Percentiles rank a stretch among this genome's conserved stretches.
Evolutionary conservation across 2,113 vertebrate species (phyloP).

Genomic region (Heteronetta atricapilla): DNA sequence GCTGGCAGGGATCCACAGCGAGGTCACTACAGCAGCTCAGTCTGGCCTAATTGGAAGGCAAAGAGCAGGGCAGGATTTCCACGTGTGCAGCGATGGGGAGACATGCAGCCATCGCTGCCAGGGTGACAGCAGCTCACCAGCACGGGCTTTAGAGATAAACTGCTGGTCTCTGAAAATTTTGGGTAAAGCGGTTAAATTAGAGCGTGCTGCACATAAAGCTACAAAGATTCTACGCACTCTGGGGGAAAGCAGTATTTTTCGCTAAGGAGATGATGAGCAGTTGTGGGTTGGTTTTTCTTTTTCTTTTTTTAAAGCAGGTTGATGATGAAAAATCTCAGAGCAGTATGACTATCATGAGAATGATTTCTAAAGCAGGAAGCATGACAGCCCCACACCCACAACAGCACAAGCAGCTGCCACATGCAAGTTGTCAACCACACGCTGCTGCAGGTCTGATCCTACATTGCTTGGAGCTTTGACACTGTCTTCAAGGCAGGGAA

Average conservation of each 20-base stretch:
- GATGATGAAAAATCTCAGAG: constrained; percentile 44
- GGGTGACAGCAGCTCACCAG: neutral
- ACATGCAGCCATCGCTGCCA: neutral
- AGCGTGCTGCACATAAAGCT: neutral
- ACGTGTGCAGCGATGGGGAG: rapidly evolving
- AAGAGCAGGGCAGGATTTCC: neutral
- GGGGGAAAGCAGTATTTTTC: constrained; percentile 15
- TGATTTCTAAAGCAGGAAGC: constrained; percentile 65
- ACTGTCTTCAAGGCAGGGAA: neutral
- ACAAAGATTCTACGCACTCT: neutral
- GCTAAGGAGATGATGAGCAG: neutral
- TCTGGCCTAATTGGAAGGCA: neutral
- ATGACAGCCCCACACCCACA: constrained; percentile 64
- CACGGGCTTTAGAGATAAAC: neutral
- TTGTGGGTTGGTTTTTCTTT: constrained; percentile 46
- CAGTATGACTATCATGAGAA: constrained; percentile 65
- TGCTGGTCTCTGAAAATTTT: neutral
- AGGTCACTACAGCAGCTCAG: neutral
- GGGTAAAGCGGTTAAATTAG: neutral
- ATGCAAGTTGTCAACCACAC: constrained; percentile 32
- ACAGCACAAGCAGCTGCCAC: constrained; percentile 61
- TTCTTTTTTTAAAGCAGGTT: constrained; percentile 60
- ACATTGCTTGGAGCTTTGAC: neutral
- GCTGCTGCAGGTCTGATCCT: constrained; percentile 5
- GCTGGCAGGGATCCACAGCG: neutral